Base-by-base conservation (phyloP, 2,797 vertebrate genomes). In the Schizopygopsis pylzovi region DNA sequence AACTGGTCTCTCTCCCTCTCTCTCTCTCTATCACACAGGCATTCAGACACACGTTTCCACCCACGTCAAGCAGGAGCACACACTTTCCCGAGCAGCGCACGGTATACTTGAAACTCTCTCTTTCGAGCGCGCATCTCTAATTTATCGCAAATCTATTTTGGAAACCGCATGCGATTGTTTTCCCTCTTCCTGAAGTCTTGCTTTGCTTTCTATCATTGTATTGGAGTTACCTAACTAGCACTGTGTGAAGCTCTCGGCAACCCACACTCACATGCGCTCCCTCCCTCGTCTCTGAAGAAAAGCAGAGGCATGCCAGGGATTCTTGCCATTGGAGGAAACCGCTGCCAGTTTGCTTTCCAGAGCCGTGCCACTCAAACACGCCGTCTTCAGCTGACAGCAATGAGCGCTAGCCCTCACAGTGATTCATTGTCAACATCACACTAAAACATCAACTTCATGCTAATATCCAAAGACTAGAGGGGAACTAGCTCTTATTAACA, bases 171-270 rank as follows among this genome's bases (percentile, higher is more conserved):
- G 59, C 25, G 9, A 47, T 70, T 83, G 39, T 52, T 65, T 76
- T 70, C 79, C 56, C 71, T 76, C 56, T 79, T 49, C 49, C 70
- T 83, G 39, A 33, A 67, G 75, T 59, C 52, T 83, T 77, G 73
- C 20, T 71, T 85, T 56, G 83, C 61, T 88, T 78, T 90, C 59
- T 71, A 63, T 80, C 80, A 86, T 81, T 88, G 87, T 89, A 84
- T 86, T 90, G 85, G 85, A 90, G 90, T 92, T 92, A 91, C 89
- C 89, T 92, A 92, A 92, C 91, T 90, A 90, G 88, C 87, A 79
- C 88, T 83, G 88, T 88, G 85, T 88, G 89, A 90, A 91, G 88
- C 91, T 86, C 85, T 92, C 79, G 49, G 86, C 89, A 91, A 85
- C 91, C 91, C 91, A 92, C 91, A 91, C 85, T 45, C 82, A 68